These are phyloP conservation scores for Acleris cristana DNA, from an alignment of 2,888 invertebrate genomes.

Conservation along the genomic window DNA sequence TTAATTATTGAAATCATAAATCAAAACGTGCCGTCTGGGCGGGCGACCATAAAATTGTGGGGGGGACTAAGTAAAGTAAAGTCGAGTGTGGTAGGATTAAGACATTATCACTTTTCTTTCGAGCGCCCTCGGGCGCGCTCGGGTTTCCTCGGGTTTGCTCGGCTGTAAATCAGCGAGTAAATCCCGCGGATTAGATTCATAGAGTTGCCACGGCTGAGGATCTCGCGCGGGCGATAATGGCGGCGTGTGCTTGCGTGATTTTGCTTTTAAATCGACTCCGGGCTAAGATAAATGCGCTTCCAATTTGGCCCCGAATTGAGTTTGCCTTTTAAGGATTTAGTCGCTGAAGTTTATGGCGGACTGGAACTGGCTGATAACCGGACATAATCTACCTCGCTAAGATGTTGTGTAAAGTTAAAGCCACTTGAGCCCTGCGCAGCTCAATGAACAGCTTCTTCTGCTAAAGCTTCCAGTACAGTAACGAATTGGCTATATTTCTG, in stretches of 20 bases:
- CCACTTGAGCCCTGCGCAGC: not conserved
- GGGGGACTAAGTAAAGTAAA: slow-evolving; percentile 55
- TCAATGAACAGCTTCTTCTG: not conserved
- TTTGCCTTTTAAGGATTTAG: slow-evolving; percentile 72
- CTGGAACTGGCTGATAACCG: slow-evolving; percentile 72
- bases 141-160: slow-evolving; percentile 37
- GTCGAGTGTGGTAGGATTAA: slow-evolving; percentile 85
- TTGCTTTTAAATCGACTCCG: slow-evolving; percentile 82
- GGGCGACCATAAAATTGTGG: slow-evolving; percentile 80
- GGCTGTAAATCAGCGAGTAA: slow-evolving; percentile 84
- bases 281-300: slow-evolving; percentile 77
- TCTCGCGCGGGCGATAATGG: slow-evolving; percentile 78
- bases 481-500: not conserved
- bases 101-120: slow-evolving; percentile 88
- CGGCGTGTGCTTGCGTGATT: slow-evolving; percentile 81
- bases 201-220: slow-evolving; percentile 81
- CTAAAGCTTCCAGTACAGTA: not conserved
- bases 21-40: slow-evolving; percentile 82
- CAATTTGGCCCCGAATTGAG: slow-evolving; percentile 72
- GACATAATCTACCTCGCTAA: slow-evolving; percentile 48
- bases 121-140: slow-evolving; percentile 72
- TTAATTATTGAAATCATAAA: slow-evolving; percentile 85
- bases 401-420: slow-evolving; percentile 50
- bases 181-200: slow-evolving; percentile 84
- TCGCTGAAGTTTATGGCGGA: slow-evolving; percentile 65